Conservation (phyloP, 2,113 vertebrate species). For the cattle (Bos taurus) region ARS-UCD2.0 NC_037346.1:23372501-23373000, state of each 20-base stretch:
- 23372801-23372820: not conserved
- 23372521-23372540: not conserved
- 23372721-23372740: constrained; percentile 64
- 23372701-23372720: constrained; percentile 47
- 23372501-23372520: not conserved
- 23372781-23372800: constrained; percentile 37
- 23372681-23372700: constrained; percentile 36
- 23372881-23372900: not conserved
- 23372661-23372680: constrained; percentile 30
- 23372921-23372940: not conserved
- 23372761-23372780: not conserved
- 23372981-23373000: constrained; percentile 19
- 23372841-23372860: not conserved
- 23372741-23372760: constrained; percentile 42
- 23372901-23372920: not conserved
- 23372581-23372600: not conserved
- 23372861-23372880: not conserved
- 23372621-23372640: not conserved
- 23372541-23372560: not conserved
- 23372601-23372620: not conserved
- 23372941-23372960: constrained; percentile 6
- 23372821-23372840: not conserved
- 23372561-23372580: not conserved
- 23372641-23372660: not conserved
- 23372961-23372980: not conserved